Evolutionary conservation across 2,797 vertebrate genomes (phyloP).

Genomic region (Neosalanx taihuensis): DNA sequence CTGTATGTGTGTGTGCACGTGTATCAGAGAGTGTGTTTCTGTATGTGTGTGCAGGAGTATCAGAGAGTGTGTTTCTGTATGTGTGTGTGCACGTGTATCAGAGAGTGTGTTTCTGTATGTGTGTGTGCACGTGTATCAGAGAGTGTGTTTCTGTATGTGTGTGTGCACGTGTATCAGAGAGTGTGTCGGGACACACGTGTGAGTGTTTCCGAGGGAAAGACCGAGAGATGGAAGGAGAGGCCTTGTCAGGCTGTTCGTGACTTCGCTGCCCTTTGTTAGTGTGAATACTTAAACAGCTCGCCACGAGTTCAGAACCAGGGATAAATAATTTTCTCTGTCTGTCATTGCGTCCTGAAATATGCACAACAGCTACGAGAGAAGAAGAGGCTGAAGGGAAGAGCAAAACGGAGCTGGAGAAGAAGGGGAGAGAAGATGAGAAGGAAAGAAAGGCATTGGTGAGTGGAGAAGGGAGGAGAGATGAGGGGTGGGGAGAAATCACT

Average conservation of each 20-base stretch:
- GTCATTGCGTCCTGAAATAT: slow-evolving; percentile 80
- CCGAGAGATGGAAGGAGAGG: slow-evolving; percentile 18
- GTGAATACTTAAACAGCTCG: slow-evolving; percentile 78
- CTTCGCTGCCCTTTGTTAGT: slow-evolving; percentile 80
- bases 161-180: background rate
- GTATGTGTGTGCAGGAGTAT: background rate
- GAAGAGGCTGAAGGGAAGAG: slow-evolving; percentile 51
- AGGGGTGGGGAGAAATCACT: slow-evolving; percentile 44
- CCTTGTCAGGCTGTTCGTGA: slow-evolving; percentile 72
- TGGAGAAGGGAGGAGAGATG: slow-evolving; percentile 30
- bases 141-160: background rate
- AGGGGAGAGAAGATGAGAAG: slow-evolving; percentile 6
- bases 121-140: background rate
- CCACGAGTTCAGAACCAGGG: slow-evolving; percentile 70
- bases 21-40: background rate
- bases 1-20: background rate
- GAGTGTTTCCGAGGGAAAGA: background rate
- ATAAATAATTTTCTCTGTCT: slow-evolving; percentile 80
- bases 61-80: no score
- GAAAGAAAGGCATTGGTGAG: background rate
- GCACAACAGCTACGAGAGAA: slow-evolving; percentile 58
- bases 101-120: background rate
- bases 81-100: background rate
- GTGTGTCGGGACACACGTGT: background rate
- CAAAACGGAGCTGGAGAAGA: slow-evolving; percentile 14